phyloP scores from a whole-genome alignment of 2,113 vertebrate genomes.

The Colaptes auratus region DNA sequence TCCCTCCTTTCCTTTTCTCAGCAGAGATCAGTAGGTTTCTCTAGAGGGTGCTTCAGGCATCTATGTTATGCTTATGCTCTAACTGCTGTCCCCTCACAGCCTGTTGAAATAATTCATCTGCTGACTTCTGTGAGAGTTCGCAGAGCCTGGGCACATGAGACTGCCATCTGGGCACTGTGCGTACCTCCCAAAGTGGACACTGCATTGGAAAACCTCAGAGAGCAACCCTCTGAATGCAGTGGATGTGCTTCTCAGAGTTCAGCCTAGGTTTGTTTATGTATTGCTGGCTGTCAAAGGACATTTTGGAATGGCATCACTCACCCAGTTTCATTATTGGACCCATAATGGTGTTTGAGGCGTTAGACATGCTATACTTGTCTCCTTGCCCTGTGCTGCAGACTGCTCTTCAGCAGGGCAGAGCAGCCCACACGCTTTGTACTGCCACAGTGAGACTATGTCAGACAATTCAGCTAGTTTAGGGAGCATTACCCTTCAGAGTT shows the following conservation, averaged over 20 bases:
- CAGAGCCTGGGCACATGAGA: background rate
- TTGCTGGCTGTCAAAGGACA: background rate
- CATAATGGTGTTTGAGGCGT: accelerated
- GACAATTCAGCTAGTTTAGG: background rate
- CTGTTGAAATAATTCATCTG: background rate
- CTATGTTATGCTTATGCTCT: background rate
- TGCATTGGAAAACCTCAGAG: background rate
- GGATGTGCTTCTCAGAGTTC: background rate
- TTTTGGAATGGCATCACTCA: background rate
- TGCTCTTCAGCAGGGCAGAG: background rate
- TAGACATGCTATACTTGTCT: accelerated
- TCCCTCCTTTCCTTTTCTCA: background rate
- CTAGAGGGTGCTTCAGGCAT: background rate
- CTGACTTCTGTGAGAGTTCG: background rate
- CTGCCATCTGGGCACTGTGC: accelerated
- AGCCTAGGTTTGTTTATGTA: background rate
- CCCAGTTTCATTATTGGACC: background rate
- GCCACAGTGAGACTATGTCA: background rate
- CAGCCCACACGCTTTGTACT: background rate
- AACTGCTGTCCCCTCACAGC: background rate
- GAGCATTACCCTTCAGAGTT: background rate
- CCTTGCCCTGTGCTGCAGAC: background rate
- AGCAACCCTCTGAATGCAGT: accelerated
- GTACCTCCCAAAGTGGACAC: background rate
- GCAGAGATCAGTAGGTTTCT: background rate